phyloP scores from a whole-genome alignment of 2,113 vertebrate genomes.

The Ibidorhyncha struthersii region DNA sequence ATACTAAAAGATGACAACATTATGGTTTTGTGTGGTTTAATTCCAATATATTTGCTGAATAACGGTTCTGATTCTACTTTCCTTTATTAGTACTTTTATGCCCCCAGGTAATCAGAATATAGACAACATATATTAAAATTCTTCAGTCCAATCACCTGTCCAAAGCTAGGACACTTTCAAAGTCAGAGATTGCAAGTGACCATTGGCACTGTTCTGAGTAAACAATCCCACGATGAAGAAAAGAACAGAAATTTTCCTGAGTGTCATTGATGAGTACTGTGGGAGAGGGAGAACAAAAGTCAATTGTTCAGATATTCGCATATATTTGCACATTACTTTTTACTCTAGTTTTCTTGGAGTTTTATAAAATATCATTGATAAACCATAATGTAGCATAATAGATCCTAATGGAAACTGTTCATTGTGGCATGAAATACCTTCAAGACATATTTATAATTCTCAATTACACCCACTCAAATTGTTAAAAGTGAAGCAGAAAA shows the following conservation, averaged over 20 bases:
- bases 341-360: background rate
- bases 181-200: constrained; percentile 77
- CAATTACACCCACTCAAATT: background rate
- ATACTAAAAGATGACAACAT: background rate
- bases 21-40: background rate
- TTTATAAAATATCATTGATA: background rate
- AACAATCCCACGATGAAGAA: constrained; percentile 79
- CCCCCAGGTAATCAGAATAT: background rate
- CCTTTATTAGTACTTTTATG: background rate
- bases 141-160: constrained; percentile 72
- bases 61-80: background rate
- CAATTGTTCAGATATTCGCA: background rate
- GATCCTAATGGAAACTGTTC: background rate
- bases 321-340: background rate
- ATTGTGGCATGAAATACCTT: background rate
- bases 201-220: constrained; percentile 71
- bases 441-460: background rate
- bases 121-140: background rate
- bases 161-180: constrained; percentile 76
- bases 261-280: constrained; percentile 78
- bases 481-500: background rate
- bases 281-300: constrained; percentile 4
- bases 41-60: background rate
- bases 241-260: constrained; percentile 73
- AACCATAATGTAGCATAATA: background rate